These are phyloP conservation scores for Bursaphelenchus okinawaensis DNA, from an alignment of 2,888 invertebrate species.

Conservation along the genomic window DNA sequence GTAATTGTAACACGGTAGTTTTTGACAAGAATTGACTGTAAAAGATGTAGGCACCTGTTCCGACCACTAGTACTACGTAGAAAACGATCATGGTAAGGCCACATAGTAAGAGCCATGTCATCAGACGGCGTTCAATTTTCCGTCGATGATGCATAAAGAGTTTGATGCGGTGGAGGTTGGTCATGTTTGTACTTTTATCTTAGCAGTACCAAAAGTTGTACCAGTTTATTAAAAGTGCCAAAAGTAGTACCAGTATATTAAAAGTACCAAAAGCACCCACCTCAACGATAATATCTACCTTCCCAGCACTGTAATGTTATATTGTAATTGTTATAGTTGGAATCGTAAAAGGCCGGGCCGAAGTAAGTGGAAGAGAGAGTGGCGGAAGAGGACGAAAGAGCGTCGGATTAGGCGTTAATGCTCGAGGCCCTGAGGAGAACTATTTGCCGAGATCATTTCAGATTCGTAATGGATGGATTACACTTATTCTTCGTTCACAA, in stretches of 20 bases:
- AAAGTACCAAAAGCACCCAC: no score
- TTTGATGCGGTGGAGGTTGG: not conserved
- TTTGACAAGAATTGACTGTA: constrained; percentile 8
- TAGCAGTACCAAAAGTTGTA: no score
- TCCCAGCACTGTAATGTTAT: no score
- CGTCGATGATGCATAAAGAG: not conserved
- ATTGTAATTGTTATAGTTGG: no score
- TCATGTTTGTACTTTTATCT: no score
- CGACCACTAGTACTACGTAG: constrained; percentile 4
- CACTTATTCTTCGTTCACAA: not conserved
- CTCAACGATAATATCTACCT: no score
- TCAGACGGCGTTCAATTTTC: constrained; percentile 2
- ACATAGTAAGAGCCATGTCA: not conserved
- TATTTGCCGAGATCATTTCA: not conserved
- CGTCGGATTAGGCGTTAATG: not conserved
- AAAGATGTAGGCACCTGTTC: not conserved
- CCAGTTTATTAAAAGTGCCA: no score
- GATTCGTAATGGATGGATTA: not conserved
- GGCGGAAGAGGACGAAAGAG: not conserved
- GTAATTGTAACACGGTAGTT: not conserved
- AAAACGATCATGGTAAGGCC: constrained; percentile 3
- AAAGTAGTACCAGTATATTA: no score
- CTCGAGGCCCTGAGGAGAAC: not conserved
- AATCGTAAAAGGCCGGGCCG: not conserved
- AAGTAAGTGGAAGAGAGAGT: not conserved